Conservation (phyloP, 1,140 invertebrate genomes). For the Agrypnia vestita region DNA sequence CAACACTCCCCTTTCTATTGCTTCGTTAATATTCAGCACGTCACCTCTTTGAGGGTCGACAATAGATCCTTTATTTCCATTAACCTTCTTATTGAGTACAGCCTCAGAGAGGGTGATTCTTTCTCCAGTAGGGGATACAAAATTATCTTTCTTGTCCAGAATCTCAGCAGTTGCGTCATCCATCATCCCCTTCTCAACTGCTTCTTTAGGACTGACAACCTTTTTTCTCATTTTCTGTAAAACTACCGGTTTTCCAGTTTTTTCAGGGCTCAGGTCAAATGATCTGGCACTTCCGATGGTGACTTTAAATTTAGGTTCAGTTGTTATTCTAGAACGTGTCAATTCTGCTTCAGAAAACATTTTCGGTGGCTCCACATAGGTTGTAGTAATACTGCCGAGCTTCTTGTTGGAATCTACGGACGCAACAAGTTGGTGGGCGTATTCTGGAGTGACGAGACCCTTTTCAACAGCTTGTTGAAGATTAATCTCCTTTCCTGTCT, state of each 20-base stretch:
- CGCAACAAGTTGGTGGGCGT: slow-evolving; percentile 63
- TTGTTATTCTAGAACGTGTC: slow-evolving; percentile 75
- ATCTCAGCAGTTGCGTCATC: slow-evolving; percentile 82
- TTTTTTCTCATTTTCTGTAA: slow-evolving; percentile 86
- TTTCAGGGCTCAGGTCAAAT: slow-evolving; percentile 72
- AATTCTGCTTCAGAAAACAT: slow-evolving; percentile 66
- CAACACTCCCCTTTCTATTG: slow-evolving; percentile 87
- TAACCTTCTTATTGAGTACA: slow-evolving; percentile 82
- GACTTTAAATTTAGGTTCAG: slow-evolving; percentile 81
- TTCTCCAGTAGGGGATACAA: slow-evolving; percentile 73
- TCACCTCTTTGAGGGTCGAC: slow-evolving; percentile 88
- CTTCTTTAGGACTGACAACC: slow-evolving; percentile 81
- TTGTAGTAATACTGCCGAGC: slow-evolving; percentile 18
- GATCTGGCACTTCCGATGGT: slow-evolving; percentile 75
- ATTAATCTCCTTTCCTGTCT: slow-evolving; percentile 71
- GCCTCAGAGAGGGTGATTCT: slow-evolving; percentile 83
- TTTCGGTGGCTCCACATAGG: slow-evolving; percentile 39
- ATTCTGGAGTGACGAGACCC: slow-evolving; percentile 70
- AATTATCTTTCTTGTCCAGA: slow-evolving; percentile 76
- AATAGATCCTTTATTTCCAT: slow-evolving; percentile 84
- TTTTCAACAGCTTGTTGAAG: slow-evolving; percentile 73
- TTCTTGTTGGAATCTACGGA: slow-evolving; percentile 53
- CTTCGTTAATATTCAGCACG: slow-evolving; percentile 85
- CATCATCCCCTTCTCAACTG: slow-evolving; percentile 82
- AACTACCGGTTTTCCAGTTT: slow-evolving; percentile 80